These are phyloP conservation scores for Hirundo rustica DNA, from an alignment of 2,797 vertebrate species.

Conservation along the genomic window DNA sequence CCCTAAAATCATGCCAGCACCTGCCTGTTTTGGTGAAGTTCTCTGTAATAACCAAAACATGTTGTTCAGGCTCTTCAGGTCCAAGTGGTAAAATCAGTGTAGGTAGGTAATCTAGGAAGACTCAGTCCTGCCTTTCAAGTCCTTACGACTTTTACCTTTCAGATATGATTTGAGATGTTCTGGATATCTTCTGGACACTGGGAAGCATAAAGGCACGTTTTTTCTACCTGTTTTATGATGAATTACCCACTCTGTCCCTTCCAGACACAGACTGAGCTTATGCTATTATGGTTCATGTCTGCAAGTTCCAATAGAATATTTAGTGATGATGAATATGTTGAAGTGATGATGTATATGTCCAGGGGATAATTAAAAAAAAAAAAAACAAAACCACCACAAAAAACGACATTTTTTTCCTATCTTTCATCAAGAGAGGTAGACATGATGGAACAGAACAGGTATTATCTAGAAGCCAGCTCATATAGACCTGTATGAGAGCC, in stretches of 20 bases:
- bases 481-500: background rate
- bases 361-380: background rate
- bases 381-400: background rate
- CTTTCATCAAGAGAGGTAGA: background rate
- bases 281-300: background rate
- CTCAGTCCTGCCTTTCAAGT: background rate
- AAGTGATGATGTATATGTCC: background rate
- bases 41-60: background rate
- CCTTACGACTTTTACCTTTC: background rate
- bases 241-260: background rate
- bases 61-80: slow-evolving; percentile 47
- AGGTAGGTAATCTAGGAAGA: background rate
- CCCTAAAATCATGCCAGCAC: slow-evolving; percentile 29
- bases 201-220: background rate
- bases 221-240: background rate
- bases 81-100: background rate
- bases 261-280: background rate
- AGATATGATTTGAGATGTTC: background rate
- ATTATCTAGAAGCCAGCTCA: background rate
- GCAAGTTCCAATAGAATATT: background rate
- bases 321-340: background rate
- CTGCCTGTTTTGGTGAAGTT: slow-evolving; percentile 30
- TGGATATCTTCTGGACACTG: background rate
- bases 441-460: background rate
- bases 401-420: background rate